A percentile compares a stretch with the other conserved stretches of the same genome.
Conservation (phyloP, 2,888 invertebrate species). For the Odontothrips loti region DNA sequence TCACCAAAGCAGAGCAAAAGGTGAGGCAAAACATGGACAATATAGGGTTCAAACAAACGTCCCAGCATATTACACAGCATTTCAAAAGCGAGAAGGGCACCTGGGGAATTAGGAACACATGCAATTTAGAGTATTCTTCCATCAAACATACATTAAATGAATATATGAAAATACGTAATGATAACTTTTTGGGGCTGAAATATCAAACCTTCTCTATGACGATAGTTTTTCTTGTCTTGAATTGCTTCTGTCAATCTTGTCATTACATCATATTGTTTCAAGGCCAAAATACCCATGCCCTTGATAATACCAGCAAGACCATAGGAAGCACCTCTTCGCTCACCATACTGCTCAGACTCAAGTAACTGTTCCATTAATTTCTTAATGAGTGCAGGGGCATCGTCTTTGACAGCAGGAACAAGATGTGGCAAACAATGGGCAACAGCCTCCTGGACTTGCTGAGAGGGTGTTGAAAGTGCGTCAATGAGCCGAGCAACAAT, state of each 20-base stretch:
- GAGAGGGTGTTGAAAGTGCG: conserved; percentile 92
- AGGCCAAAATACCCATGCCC: conserved; percentile 90
- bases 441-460: conserved; percentile 96
- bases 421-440: conserved; percentile 92
- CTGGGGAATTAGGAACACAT: conserved; percentile 46
- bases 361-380: conserved; percentile 80
- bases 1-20: conserved; percentile 96
- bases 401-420: conserved; percentile 86
- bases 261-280: conserved; percentile 96
- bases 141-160: not conserved
- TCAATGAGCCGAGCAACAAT: conserved; percentile 86
- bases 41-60: conserved; percentile 96
- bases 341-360: conserved; percentile 89
- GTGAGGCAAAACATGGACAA: conserved; percentile 93
- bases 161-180: not conserved
- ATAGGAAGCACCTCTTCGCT: conserved; percentile 90
- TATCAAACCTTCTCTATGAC: conserved; percentile 81
- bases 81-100: conserved; percentile 95
- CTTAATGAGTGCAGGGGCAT: conserved; percentile 82
- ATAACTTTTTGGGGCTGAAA: no score
- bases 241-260: conserved; percentile 86
- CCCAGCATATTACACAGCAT: conserved; percentile 93
- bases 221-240: conserved; percentile 94
- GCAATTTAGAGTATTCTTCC: conserved; percentile 9
- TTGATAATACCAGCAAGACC: conserved; percentile 95